phyloP scores from a whole-genome alignment of 1,140 invertebrate species.

The Eumaeus atala region DNA sequence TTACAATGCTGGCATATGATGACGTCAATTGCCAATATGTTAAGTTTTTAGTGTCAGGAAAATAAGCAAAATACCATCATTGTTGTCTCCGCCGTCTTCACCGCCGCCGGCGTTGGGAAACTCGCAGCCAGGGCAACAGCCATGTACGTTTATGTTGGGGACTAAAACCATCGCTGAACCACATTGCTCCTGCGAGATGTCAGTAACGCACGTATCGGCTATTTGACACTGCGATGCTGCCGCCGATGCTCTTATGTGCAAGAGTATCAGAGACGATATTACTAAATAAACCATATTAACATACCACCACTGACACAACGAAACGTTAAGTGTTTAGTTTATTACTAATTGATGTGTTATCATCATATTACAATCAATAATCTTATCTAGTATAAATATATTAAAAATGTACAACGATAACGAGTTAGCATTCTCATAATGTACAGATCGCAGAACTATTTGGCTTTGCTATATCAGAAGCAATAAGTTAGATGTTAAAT shows the following conservation, averaged over 20 bases:
- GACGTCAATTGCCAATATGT: no score
- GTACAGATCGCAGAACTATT: no score
- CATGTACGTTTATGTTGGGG: constrained; percentile 35
- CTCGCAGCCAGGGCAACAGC: constrained; percentile 62
- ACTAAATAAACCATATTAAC: constrained; percentile 21
- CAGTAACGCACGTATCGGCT: constrained; percentile 53
- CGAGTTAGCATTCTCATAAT: no score
- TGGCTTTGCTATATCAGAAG: no score
- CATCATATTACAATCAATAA: constrained; percentile 15
- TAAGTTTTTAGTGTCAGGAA: background rate
- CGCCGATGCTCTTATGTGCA: constrained; percentile 10
- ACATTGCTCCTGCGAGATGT: constrained; percentile 47
- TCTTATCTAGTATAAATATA: constrained; percentile 35
- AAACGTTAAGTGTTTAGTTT: constrained; percentile 23
- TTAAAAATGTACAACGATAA: no score
- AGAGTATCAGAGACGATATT: constrained; percentile 17
- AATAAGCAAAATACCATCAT: constrained; percentile 15
- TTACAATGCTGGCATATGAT: background rate
- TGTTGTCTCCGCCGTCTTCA: background rate
- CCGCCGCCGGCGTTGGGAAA: constrained; percentile 13
- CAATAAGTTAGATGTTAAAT: no score
- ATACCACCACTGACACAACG: background rate
- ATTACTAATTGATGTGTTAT: constrained; percentile 36
- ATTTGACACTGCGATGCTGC: constrained; percentile 33
- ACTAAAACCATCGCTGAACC: constrained; percentile 32